Percentiles rank a stretch among this genome's conserved stretches.
phyloP scores from a whole-genome alignment of 2,797 vertebrate species.

The Sebastes matsubarae region DNA sequence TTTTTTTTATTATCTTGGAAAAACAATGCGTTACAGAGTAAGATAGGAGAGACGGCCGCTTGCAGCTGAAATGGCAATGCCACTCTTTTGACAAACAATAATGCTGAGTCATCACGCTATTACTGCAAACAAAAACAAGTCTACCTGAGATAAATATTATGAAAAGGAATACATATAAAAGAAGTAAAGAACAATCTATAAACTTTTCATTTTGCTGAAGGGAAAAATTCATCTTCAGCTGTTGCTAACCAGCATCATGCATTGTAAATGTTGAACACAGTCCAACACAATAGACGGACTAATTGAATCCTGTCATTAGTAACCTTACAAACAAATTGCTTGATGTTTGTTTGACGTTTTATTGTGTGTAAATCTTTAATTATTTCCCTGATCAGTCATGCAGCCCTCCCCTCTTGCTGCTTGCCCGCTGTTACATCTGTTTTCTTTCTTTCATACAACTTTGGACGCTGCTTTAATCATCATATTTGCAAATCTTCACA shows the following conservation, averaged over 20 bases:
- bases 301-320: neutral
- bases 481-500: constrained; percentile 13
- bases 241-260: neutral
- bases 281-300: neutral
- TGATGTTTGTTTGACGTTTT: neutral
- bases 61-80: neutral
- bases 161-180: neutral
- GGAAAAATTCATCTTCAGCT: neutral
- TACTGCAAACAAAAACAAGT: neutral
- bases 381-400: neutral
- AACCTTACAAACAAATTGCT: neutral
- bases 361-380: neutral
- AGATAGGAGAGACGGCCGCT: neutral
- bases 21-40: neutral
- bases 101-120: neutral
- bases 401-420: neutral
- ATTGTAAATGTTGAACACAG: neutral
- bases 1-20: neutral
- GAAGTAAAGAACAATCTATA: neutral
- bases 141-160: neutral
- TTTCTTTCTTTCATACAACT: neutral
- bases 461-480: constrained; percentile 15
- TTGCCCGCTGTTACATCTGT: no score
- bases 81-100: neutral
- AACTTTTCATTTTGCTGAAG: neutral